phyloP scores from a whole-genome alignment of 2,797 vertebrate species.

The Cygnus olor region DNA sequence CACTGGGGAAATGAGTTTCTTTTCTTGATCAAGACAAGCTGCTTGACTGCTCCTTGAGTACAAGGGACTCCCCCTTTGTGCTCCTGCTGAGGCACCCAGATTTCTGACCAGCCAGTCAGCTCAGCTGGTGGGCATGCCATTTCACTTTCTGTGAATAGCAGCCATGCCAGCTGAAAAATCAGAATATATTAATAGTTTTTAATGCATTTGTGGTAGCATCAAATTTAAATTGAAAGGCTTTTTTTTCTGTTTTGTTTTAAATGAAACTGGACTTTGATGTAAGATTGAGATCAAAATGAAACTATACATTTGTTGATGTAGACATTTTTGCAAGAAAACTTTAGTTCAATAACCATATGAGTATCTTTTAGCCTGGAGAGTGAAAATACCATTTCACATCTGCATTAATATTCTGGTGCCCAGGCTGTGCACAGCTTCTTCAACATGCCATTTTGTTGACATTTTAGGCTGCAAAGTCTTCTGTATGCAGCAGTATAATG shows the following conservation, averaged over 20 bases:
- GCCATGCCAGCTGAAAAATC: background rate
- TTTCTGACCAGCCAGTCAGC: background rate
- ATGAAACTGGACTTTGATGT: background rate
- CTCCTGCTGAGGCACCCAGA: background rate
- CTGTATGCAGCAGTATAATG: background rate
- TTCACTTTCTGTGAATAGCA: background rate
- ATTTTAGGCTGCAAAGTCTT: background rate
- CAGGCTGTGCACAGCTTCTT: background rate
- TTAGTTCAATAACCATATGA: background rate
- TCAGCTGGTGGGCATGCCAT: background rate
- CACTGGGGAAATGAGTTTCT: background rate
- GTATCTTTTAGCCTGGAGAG: background rate
- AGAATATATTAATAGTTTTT: background rate
- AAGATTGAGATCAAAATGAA: background rate
- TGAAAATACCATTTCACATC: background rate
- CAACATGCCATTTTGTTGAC: background rate
- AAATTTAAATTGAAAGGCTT: background rate
- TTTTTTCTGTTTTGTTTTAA: background rate
- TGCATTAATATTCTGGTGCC: background rate
- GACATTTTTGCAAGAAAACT: background rate
- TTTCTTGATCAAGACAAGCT: background rate
- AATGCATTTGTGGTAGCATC: background rate
- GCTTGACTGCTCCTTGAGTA: background rate
- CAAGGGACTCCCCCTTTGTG: background rate
- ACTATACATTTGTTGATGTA: background rate